Percentiles rank a stretch among this genome's conserved stretches.
These are phyloP conservation scores for Sander vitreus DNA, from an alignment of 2,113 vertebrate species.

Conservation along the genomic window DNA sequence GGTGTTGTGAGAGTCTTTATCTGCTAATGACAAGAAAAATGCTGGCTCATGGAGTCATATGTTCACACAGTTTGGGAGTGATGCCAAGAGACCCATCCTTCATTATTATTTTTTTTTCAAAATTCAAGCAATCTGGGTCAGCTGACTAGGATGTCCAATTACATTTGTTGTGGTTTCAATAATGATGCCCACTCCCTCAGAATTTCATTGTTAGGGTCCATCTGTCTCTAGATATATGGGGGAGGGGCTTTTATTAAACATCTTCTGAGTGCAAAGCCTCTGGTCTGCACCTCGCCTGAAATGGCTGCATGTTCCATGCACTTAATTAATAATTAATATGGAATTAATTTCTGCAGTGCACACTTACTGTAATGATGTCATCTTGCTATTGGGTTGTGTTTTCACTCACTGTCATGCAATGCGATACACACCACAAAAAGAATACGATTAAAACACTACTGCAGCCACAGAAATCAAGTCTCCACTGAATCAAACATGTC, in stretches of 20 bases:
- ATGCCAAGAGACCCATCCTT: constrained; percentile 7
- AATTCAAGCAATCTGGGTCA: constrained; percentile 50
- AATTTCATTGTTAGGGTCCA: constrained; percentile 70
- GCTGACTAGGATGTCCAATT: constrained; percentile 63
- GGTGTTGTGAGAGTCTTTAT: constrained; percentile 7
- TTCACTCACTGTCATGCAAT: not conserved
- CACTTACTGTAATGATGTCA: not conserved
- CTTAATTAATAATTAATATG: not conserved
- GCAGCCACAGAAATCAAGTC: not conserved
- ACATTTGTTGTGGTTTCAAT: constrained; percentile 41
- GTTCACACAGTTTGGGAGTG: constrained; percentile 2
- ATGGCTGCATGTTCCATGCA: not conserved
- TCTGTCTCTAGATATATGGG: constrained; percentile 63
- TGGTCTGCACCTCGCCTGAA: not conserved
- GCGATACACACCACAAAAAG: not conserved
- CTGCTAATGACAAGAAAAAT: constrained; percentile 10
- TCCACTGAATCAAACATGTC: not conserved
- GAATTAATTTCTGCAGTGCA: not conserved
- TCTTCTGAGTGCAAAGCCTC: constrained; percentile 11
- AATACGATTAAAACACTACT: not conserved
- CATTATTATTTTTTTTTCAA: constrained; percentile 50
- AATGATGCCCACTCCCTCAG: constrained; percentile 49
- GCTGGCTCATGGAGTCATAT: not conserved
- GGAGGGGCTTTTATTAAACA: constrained; percentile 56
- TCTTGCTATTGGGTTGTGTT: not conserved